Base-by-base conservation (phyloP, 1,140 invertebrate genomes). In the Ctenoplectra terminalis region DNA sequence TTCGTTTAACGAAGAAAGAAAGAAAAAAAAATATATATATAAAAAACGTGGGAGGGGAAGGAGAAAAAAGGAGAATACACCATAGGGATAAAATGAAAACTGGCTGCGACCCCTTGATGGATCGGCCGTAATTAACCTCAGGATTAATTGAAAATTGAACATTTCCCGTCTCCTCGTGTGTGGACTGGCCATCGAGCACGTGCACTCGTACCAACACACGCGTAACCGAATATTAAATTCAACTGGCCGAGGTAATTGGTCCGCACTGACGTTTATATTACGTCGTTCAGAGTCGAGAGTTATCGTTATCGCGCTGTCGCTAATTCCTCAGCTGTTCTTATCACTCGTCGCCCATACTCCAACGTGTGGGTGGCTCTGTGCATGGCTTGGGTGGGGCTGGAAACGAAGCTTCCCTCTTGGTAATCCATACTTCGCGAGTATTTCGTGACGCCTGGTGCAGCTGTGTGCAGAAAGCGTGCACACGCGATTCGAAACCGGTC, bases 301-400 rank as follows among this genome's bases (percentile, higher is more conserved):
- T 85, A 88, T 81, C 88, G 75, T 90, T 90, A 89, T 90, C 88
- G 83, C 81, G 74, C 84, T 72, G 84, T 70, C 81, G 87, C 85
- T 88, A 90, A 89, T 89, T 88, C 87, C 87, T 87, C 88, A 81
- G 81, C 86, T 84, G 87, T 83, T 87, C 88, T 90, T 89, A 89
- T 89, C 87, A 72, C 82, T 86, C 66, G 71, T 58, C 75, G 69
- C 56, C 84, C 76, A 66, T 60, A 23, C 76, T 29, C 4, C 46
- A 8, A 11, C 17, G 75, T 26, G 34, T 20, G n/a, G 54, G 4
- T 17, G 17, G n/a, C 8, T n/a, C 29, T 26, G 17, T 2, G 23
- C 31, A 23, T 34, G 31, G 60, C 20, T 3, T 4, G 13, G 7
- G n/a, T n/a, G n/a, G 67, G 67, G 48, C 20, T 52, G 31, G 20